Conservation (phyloP, 2,888 invertebrate genomes). For the Carcina quercana region DNA sequence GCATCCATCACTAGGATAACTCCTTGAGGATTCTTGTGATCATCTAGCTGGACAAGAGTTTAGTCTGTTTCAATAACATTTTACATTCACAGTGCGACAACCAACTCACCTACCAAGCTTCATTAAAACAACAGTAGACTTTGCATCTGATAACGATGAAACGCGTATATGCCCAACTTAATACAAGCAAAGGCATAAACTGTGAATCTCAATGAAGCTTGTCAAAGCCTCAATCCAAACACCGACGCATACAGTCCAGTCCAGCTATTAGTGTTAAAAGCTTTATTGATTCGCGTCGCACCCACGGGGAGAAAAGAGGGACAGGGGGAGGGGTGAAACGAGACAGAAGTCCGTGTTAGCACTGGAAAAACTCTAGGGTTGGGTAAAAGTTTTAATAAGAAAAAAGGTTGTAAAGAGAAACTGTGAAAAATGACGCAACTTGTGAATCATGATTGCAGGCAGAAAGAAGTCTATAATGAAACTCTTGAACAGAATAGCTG, state of each 20-base stretch:
- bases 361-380: conserved; percentile 7
- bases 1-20: too few species aligned
- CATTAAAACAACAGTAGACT: too few species aligned
- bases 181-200: neutral
- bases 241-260: conserved; percentile 6
- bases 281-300: conserved; percentile 48
- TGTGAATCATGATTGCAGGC: neutral
- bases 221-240: conserved; percentile 1
- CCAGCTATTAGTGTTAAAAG: conserved; percentile 45
- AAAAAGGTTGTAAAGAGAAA: neutral
- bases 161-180: too few species aligned
- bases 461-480: too few species aligned
- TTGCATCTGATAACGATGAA: too few species aligned
- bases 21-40: too few species aligned
- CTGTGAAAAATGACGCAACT: neutral
- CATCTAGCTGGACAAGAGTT: too few species aligned
- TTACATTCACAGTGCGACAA: too few species aligned
- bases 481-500: too few species aligned
- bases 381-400: conserved; percentile 1
- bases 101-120: too few species aligned
- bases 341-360: conserved; percentile 6
- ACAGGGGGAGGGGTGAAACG: conserved; percentile 3
- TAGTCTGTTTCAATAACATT: too few species aligned
- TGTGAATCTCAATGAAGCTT: neutral
- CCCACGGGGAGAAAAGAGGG: conserved; percentile 17